Percentiles rank a stretch among this genome's conserved stretches.
These are phyloP conservation scores for Sebastes oblongus DNA, from an alignment of 2,797 vertebrate species.

Conservation along the genomic window DNA sequence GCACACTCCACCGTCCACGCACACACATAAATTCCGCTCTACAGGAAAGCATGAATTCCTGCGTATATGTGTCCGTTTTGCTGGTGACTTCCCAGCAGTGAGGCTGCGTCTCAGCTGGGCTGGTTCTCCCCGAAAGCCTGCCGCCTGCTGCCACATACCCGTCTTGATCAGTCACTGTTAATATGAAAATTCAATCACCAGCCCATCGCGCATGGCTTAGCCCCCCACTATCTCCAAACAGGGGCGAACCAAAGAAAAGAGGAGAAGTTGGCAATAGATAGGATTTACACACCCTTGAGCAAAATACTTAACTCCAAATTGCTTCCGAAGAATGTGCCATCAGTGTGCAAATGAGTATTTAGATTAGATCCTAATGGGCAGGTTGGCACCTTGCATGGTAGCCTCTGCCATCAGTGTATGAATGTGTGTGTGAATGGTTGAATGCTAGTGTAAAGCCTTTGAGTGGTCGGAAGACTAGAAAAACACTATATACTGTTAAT, in stretches of 20 bases:
- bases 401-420: too few species aligned
- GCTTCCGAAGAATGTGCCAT: too few species aligned
- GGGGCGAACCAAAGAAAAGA: not conserved
- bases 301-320: too few species aligned
- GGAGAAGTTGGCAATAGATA: slow-evolving; percentile 4
- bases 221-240: slow-evolving; percentile 7
- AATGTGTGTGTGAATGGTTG: too few species aligned
- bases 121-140: slow-evolving; percentile 52
- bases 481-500: too few species aligned
- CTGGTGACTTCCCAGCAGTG: slow-evolving; percentile 50
- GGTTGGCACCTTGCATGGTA: too few species aligned
- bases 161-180: slow-evolving; percentile 63
- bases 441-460: too few species aligned
- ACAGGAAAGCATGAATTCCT: slow-evolving; percentile 29
- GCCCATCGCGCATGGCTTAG: slow-evolving; percentile 33
- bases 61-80: slow-evolving; percentile 44
- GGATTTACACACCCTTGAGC: not conserved
- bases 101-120: slow-evolving; percentile 53
- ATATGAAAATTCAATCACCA: slow-evolving; percentile 69
- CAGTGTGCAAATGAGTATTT: too few species aligned
- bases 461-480: too few species aligned
- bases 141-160: slow-evolving; percentile 50
- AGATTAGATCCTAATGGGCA: too few species aligned
- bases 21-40: slow-evolving; percentile 5
- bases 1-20: slow-evolving; percentile 19